Evolutionary conservation across 2,113 vertebrate genomes (phyloP).

Genomic region (Urocynchramus pylzowi): DNA sequence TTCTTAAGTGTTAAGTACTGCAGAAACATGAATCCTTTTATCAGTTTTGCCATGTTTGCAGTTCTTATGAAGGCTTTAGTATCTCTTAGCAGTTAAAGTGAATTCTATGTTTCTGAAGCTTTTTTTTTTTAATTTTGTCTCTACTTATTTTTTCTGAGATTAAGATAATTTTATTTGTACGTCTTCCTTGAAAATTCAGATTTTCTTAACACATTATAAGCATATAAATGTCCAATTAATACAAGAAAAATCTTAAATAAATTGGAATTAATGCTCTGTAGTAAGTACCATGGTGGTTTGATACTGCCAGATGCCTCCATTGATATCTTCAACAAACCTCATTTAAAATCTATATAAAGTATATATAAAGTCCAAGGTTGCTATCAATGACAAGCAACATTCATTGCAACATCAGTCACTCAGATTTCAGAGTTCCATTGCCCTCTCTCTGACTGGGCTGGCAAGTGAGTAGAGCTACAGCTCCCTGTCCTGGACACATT

Average conservation of each 20-base stretch:
- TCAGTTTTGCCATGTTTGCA: neutral
- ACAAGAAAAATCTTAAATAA: neutral
- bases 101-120: neutral
- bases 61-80: neutral
- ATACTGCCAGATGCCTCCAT: neutral
- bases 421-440: neutral
- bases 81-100: neutral
- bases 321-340: neutral
- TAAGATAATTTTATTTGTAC: neutral
- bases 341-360: neutral
- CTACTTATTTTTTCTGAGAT: neutral
- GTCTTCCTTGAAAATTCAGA: neutral
- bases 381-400: neutral
- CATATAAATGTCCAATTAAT: neutral
- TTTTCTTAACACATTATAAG: neutral
- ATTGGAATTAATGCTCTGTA: neutral
- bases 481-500: neutral
- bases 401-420: neutral
- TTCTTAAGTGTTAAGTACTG: neutral
- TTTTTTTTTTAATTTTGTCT: neutral
- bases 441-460: neutral
- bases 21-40: neutral
- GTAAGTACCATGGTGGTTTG: neutral
- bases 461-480: neutral
- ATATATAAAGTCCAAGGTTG: neutral